Base-by-base conservation (phyloP, 23 tunicate species). In the Botrylloides violaceus region DNA sequence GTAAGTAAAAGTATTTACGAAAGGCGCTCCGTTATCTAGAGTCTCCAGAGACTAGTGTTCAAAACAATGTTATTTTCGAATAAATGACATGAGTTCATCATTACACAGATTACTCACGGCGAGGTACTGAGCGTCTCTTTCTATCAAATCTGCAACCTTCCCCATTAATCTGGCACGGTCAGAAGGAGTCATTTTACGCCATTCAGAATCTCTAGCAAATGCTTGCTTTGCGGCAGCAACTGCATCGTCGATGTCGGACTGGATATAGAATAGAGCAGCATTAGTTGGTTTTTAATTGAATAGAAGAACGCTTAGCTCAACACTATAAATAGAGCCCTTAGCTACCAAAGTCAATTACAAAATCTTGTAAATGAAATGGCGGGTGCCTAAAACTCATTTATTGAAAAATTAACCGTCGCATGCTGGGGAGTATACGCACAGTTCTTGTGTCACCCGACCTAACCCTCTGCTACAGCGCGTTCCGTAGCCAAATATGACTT, bases 111-210 rank as follows among this genome's bases (percentile, higher is more conserved):
- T 43, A 72, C 90, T 83, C 32, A 90, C 95, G 48, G 99, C 91
- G 21, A 95, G 83, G 58, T 86, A 83, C 36, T 75, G 82, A 36
- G 84, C 56, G 57, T 95, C 89, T 15, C 95, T 75, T 50, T 87
- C 82, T 35, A 95, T 95, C 43, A 95, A 62, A 79, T 95, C 99
- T 21, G 99, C 99, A 29, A 95, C 58, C 43, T 80, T 76, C 49
- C 82, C 75, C 38, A 95, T 33, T 49, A 95, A 72, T 34, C 28
- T 33, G 2, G 96, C 96, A 71, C 99, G 75, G 1, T 83, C 71
- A 4, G 97, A 83, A 71, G 97, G 89, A 79, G 83, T 88, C 97
- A 90, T 90, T 25, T 75, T 79, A 58, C 97, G 68, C 97, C 97
- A 90, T 49, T 84, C 79, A n/a, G 97, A 90, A 27, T 84, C 90